Evolutionary conservation across 2,113 vertebrate genomes (phyloP).

Genomic region (Dissostichus mawsoni): DNA sequence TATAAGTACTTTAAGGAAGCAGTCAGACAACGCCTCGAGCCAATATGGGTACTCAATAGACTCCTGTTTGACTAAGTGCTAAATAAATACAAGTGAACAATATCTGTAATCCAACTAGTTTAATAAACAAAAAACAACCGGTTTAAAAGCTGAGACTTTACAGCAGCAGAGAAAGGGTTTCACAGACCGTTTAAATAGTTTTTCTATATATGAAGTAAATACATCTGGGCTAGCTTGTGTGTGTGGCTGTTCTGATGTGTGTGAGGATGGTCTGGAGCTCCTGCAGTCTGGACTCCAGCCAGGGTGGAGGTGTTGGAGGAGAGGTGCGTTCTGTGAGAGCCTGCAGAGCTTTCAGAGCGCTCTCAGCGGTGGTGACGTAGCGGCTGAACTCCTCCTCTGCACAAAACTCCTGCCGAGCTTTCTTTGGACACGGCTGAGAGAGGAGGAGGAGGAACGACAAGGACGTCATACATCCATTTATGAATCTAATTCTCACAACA

Average conservation of each 20-base stretch:
- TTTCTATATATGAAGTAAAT: constrained; percentile 12
- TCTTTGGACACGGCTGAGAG: constrained; percentile 88
- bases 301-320: constrained; percentile 77
- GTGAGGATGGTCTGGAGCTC: constrained; percentile 82
- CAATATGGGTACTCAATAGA: neutral
- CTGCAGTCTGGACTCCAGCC: constrained; percentile 85
- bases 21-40: neutral
- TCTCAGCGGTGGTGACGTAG: constrained; percentile 82
- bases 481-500: neutral
- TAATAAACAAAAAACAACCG: constrained; percentile 56
- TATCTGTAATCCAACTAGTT: constrained; percentile 35
- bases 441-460: neutral
- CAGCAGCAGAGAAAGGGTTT: constrained; percentile 19
- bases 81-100: constrained; percentile 8
- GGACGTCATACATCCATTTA: neutral
- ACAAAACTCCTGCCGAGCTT: constrained; percentile 80
- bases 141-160: constrained; percentile 20
- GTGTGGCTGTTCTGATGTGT: constrained; percentile 58
- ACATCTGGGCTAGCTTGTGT: constrained; percentile 6
- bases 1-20: too few relatives aligned
- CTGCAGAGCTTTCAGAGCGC: constrained; percentile 85
- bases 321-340: constrained; percentile 60
- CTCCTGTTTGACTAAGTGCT: neutral
- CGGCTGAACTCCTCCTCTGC: constrained; percentile 86
- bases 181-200: neutral